A percentile compares a stretch with the other conserved stretches of the same genome.
Evolutionary conservation across 2,888 invertebrate species (phyloP).

Genomic region (Clivina fossor): DNA sequence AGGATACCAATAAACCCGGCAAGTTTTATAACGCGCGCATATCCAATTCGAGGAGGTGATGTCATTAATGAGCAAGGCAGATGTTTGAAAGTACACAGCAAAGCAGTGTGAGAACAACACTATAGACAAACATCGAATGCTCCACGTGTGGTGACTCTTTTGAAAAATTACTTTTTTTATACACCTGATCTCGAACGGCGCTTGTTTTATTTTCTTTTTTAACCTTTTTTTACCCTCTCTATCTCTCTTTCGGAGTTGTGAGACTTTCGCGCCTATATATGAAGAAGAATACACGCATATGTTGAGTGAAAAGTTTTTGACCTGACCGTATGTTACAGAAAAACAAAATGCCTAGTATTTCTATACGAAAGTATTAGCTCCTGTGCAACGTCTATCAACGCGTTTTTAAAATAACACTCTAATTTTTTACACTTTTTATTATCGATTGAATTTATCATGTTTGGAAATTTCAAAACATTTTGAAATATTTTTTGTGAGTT

Average conservation of each 20-base stretch:
- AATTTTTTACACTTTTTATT: not conserved
- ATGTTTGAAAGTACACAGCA: conserved; percentile 6
- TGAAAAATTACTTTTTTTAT: conserved; percentile 32
- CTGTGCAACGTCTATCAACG: no score
- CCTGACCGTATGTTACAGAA: conserved; percentile 27
- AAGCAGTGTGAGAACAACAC: conserved; percentile 20
- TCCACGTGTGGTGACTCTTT: not conserved
- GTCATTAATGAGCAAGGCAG: conserved; percentile 31
- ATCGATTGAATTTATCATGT: not conserved
- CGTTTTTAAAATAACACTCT: no score
- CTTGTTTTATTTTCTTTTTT: no score
- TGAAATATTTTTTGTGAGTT: no score
- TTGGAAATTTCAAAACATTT: conserved; percentile 3
- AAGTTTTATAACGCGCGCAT: conserved; percentile 22
- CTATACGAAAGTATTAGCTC: conserved; percentile 11
- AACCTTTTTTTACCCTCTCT: no score
- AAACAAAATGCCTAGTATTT: conserved; percentile 25
- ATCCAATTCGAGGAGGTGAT: conserved; percentile 29
- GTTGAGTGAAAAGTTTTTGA: conserved; percentile 33
- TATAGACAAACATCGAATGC: no score
- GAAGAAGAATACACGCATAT: no score
- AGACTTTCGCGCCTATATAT: no score
- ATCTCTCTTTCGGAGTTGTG: not conserved
- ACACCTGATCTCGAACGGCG: no score
- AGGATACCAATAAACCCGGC: conserved; percentile 29